Percentiles rank a stretch among this genome's conserved stretches.
phyloP scores from a whole-genome alignment of 2,888 invertebrate genomes.

The Caenorhabditis afra region DNA sequence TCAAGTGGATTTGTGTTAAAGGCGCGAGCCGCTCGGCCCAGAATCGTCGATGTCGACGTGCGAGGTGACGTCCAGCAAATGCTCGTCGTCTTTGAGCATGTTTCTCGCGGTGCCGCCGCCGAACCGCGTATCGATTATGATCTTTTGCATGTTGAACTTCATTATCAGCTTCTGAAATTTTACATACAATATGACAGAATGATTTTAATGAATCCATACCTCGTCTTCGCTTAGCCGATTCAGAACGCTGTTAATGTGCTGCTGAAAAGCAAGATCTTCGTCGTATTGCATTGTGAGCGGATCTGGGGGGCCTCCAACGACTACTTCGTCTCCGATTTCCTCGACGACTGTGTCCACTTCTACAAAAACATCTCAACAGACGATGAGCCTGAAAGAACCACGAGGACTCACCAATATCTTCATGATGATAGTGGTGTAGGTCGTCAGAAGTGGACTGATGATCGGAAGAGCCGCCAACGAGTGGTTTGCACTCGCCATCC shows the following conservation, averaged over 20 bases:
- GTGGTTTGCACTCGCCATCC: conserved; percentile 53
- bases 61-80: conserved; percentile 4
- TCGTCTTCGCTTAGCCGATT: conserved; percentile 70
- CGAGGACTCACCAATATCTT: conserved; percentile 19
- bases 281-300: conserved; percentile 63
- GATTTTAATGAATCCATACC: conserved; percentile 47
- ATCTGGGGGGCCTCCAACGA: conserved; percentile 3
- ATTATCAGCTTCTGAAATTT: conserved; percentile 72
- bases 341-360: conserved; percentile 24
- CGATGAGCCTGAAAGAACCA: not conserved
- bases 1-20: not conserved
- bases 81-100: conserved; percentile 26
- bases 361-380: conserved; percentile 9
- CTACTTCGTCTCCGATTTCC: conserved; percentile 30
- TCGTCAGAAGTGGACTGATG: conserved; percentile 13
- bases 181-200: not conserved
- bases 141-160: conserved; percentile 75
- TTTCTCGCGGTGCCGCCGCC: conserved; percentile 59
- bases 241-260: conserved; percentile 69
- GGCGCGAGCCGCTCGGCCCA: not conserved
- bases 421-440: conserved; percentile 43
- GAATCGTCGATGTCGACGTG: conserved; percentile 26
- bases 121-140: conserved; percentile 73
- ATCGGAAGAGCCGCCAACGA: conserved; percentile 42
- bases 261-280: conserved; percentile 70